A percentile compares a stretch with the other conserved stretches of the same genome.
These are phyloP conservation scores for Drosophila serrata DNA, from an alignment of 1,140 invertebrate genomes.

Conservation along the genomic window DNA sequence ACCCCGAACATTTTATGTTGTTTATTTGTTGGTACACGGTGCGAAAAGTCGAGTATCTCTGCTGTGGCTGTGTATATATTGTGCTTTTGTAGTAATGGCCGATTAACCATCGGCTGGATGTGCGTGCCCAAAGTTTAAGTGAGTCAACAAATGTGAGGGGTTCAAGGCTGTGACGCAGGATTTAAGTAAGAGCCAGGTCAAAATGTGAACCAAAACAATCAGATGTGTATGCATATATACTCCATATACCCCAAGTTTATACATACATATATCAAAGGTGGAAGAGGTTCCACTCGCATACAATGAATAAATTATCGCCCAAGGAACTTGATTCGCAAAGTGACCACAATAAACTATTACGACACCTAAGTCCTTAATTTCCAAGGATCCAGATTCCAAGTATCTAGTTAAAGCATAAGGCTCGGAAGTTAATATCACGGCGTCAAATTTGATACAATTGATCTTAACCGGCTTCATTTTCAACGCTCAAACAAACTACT, in stretches of 20 bases:
- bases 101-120: slow-evolving; percentile 36
- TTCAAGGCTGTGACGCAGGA: slow-evolving; percentile 41
- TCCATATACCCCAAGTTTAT: neutral
- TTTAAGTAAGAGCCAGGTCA: slow-evolving; percentile 5
- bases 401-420: neutral
- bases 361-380: neutral
- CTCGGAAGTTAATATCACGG: neutral
- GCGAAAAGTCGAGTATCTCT: slow-evolving; percentile 37
- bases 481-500: neutral
- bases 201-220: slow-evolving; percentile 45
- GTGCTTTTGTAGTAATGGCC: slow-evolving; percentile 10
- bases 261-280: slow-evolving; percentile 12
- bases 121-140: slow-evolving; percentile 44
- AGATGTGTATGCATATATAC: slow-evolving; percentile 19
- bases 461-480: neutral
- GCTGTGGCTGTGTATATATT: slow-evolving; percentile 6
- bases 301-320: slow-evolving; percentile 45
- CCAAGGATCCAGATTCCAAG: neutral
- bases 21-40: slow-evolving; percentile 44
- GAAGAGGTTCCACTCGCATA: slow-evolving; percentile 15
- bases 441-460: neutral
- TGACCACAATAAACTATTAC: slow-evolving; percentile 39
- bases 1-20: slow-evolving; percentile 46
- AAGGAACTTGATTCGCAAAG: slow-evolving; percentile 17
- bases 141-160: slow-evolving; percentile 50